Evolutionary conservation across 2,797 vertebrate genomes (phyloP).

Genomic region (Leontopithecus rosalia): DNA sequence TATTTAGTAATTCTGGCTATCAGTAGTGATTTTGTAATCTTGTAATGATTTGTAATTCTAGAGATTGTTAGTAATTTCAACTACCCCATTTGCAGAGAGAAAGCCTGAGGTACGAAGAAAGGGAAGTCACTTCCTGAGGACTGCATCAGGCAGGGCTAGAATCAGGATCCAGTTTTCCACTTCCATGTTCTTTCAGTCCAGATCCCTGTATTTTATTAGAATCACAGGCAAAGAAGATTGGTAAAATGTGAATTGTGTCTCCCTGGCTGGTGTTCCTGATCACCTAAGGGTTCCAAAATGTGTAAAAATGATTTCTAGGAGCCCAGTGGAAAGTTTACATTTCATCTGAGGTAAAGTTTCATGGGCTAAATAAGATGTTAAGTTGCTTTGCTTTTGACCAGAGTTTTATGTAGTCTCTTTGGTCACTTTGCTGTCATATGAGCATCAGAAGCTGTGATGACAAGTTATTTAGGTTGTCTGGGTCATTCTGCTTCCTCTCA

Average conservation of each 20-base stretch:
- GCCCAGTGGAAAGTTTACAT: background rate
- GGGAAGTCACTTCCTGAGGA: background rate
- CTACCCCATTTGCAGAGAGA: background rate
- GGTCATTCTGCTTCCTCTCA: background rate
- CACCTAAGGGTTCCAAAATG: background rate
- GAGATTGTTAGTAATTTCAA: slow-evolving; percentile 39
- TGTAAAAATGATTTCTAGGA: background rate
- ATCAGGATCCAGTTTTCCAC: background rate
- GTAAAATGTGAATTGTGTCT: slow-evolving; percentile 1
- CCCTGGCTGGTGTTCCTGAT: background rate
- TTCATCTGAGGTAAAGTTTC: background rate
- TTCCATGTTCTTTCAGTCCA: background rate
- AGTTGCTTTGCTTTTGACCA: slow-evolving; percentile 16
- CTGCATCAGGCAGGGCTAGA: background rate
- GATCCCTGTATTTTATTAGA: background rate
- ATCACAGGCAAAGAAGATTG: background rate
- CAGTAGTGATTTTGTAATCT: background rate
- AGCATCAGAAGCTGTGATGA: background rate
- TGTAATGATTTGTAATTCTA: slow-evolving; percentile 17
- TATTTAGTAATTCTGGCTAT: slow-evolving; percentile 33
- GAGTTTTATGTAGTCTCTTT: background rate
- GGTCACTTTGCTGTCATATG: background rate
- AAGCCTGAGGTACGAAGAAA: slow-evolving; percentile 16
- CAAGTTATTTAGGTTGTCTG: background rate
- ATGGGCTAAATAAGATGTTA: background rate